Percentiles rank a stretch among this genome's conserved stretches.
Conservation (phyloP, 2,888 invertebrate species). For the Lysandra bellargus region DNA sequence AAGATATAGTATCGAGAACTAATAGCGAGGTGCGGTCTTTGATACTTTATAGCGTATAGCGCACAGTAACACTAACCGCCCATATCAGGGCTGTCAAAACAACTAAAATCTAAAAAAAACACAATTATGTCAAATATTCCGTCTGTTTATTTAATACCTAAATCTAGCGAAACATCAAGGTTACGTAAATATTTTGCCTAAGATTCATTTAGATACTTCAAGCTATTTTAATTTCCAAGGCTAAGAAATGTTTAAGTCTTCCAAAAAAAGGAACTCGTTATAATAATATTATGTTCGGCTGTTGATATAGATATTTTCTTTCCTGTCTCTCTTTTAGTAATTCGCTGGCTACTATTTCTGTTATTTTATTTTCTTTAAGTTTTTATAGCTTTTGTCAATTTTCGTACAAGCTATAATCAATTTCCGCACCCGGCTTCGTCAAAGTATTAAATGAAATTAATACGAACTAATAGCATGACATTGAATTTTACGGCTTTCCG, state of each 20-base stretch:
- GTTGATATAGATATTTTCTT: background rate
- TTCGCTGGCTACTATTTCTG: background rate
- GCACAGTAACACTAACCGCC: conserved; percentile 2
- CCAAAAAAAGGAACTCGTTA: no score
- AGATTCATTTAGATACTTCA: no score
- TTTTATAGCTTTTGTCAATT: background rate
- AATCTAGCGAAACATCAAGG: background rate
- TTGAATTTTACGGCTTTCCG: conserved; percentile 7
- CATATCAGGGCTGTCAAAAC: background rate
- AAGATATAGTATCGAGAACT: conserved; percentile 55
- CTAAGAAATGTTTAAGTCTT: no score
- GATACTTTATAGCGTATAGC: conserved; percentile 48
- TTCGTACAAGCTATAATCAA: background rate
- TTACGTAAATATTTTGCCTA: no score
- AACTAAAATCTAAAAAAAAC: background rate
- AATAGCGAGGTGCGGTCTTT: conserved; percentile 63
- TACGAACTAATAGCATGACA: conserved; percentile 3
- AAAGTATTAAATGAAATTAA: background rate
- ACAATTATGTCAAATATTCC: background rate
- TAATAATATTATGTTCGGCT: no score
- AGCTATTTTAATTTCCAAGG: no score
- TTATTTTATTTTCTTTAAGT: background rate
- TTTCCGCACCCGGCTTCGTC: background rate
- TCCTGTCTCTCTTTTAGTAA: background rate
- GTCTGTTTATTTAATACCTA: background rate